Evolutionary conservation across 2,888 invertebrate genomes (phyloP), one percentile per base, ranked within the genome.

Genomic region (Caenorhabditis uteleia): DNA sequence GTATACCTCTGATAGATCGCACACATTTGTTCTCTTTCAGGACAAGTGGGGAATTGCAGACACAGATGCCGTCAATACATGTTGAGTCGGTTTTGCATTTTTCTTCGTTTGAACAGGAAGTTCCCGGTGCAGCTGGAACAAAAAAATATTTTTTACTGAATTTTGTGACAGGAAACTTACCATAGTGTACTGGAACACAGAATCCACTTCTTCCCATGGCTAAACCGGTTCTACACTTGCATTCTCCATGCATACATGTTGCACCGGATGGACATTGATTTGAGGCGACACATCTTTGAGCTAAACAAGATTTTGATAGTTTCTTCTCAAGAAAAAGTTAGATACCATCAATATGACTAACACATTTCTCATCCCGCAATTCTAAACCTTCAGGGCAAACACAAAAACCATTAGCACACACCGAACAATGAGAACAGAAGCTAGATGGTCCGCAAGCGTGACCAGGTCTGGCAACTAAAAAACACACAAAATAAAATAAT

Each of bases 211-310:
- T 58, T 7, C 68, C 61, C 8, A 74, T 60, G 1, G 62, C 71
- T 3, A 74, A 59, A 26, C 77, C 77, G 3, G 64, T 65, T 14
- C 59, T 64, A 31, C 78, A 77, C 7, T 68, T 61, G 53, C 78
- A 78, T 26, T 64, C 68, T 33, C 77, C 75, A 8, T 60, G 49
- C 4, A 77, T 56, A 53, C 78, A 78, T 31, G 73, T 70, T n/a
- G 77, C 74, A 38, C 77, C 78, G 20, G 74, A 66, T 36, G 77
- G 74, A 56, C 78, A 78, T 40, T 77, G 75, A 34, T 72, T 68
- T 12, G 74, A 70, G 7, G 77, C 70, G 20, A 75, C 26, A 53
- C 77, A 78, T 33, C 54, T 55, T 20, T 69, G 62, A 16, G 70
- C 75, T 76, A 21, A 51, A 71, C 50, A 33, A 20, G 23, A 47